Evolutionary conservation across 2,888 invertebrate genomes (phyloP).

Genomic region (Epirrhoe tristata): DNA sequence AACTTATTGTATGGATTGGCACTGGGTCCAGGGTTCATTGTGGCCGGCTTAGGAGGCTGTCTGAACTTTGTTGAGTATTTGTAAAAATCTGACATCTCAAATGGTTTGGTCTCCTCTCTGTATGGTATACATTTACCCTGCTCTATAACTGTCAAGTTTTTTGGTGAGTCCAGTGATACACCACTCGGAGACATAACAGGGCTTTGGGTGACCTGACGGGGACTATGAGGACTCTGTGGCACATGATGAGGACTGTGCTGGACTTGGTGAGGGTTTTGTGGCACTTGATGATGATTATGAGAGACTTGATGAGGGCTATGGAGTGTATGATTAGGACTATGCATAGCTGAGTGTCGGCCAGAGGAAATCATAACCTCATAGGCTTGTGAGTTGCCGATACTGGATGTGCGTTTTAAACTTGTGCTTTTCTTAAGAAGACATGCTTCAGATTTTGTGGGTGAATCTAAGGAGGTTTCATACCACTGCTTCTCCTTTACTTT

Average conservation of each 20-base stretch:
- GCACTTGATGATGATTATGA: slow-evolving; percentile 22
- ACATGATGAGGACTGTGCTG: slow-evolving; percentile 60
- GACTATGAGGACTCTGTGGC: slow-evolving; percentile 67
- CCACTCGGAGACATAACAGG: slow-evolving; percentile 76
- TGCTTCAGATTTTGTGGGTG: slow-evolving; percentile 74
- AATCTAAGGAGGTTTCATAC: slow-evolving; percentile 89
- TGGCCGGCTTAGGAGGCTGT: slow-evolving; percentile 77
- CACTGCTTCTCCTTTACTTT: slow-evolving; percentile 87
- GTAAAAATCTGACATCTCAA: slow-evolving; percentile 99
- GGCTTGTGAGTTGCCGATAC: slow-evolving; percentile 82
- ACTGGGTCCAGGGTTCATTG: slow-evolving; percentile 62
- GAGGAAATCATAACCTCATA: slow-evolving; percentile 76
- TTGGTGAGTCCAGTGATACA: slow-evolving; percentile 90
- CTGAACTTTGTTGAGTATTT: slow-evolving; percentile 98
- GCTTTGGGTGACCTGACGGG: slow-evolving; percentile 68
- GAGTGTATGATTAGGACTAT: slow-evolving; percentile 70
- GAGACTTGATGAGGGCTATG: slow-evolving; percentile 61
- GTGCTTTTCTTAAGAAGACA: slow-evolving; percentile 74
- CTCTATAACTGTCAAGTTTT: slow-evolving; percentile 93
- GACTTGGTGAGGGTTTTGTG: slow-evolving; percentile 69
- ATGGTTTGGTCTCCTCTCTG: slow-evolving; percentile 97
- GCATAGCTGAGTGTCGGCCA: slow-evolving; percentile 78
- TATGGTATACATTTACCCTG: slow-evolving; percentile 96
- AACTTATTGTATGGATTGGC: slow-evolving; percentile 66
- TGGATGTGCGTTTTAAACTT: slow-evolving; percentile 83